Percentiles rank a stretch among this genome's conserved stretches.
These are phyloP conservation scores for Pelusios castaneus DNA, from an alignment of 2,113 vertebrate genomes.

Conservation along the genomic window DNA sequence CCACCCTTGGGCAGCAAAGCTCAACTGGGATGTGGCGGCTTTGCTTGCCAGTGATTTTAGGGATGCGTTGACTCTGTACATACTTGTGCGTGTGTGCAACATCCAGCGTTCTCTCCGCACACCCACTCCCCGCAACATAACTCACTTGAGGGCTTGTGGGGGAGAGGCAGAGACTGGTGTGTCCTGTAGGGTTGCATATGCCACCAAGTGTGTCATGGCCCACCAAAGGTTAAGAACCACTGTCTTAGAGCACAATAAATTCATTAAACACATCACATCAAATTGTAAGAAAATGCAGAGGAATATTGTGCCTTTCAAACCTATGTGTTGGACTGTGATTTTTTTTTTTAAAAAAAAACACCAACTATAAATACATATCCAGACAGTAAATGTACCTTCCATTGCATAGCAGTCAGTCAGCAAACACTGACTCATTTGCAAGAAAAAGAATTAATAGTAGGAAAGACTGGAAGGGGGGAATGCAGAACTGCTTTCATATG, in stretches of 20 bases:
- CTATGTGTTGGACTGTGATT: neutral
- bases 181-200: too few species aligned
- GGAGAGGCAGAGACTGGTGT: too few species aligned
- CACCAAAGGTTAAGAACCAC: too few species aligned
- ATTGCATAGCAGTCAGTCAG: neutral
- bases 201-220: too few species aligned
- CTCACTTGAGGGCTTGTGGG: too few species aligned
- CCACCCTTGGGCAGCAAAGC: too few species aligned
- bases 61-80: too few species aligned
- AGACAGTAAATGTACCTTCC: constrained; percentile 6
- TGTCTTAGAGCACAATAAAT: neutral
- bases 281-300: neutral
- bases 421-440: constrained; percentile 25
- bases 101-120: too few species aligned
- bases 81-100: too few species aligned
- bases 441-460: neutral
- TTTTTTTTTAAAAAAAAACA: neutral
- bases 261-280: neutral
- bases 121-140: too few species aligned
- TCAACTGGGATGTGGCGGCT: too few species aligned
- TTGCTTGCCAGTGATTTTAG: too few species aligned
- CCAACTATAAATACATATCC: constrained; percentile 1
- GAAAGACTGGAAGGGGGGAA: neutral
- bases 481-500: constrained; percentile 2
- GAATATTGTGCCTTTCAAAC: neutral